Evolutionary conservation across 92 coral and sea anemone genomes (phyloP), one percentile per base, ranked within the genome.

Genomic region (Zoanthus sansibaricus): DNA sequence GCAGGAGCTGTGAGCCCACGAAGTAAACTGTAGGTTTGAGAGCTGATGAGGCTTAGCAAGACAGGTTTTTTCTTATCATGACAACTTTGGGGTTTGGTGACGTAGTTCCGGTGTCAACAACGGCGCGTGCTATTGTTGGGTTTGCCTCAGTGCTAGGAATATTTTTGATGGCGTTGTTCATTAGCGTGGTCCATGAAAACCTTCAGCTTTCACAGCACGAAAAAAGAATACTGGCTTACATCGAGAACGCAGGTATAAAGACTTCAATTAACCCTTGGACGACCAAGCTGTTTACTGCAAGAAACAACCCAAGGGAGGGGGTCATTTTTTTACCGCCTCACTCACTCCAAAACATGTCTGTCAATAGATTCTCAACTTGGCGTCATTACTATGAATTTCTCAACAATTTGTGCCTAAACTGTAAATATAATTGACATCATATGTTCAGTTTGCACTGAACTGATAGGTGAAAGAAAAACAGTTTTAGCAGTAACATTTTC

Each of bases 1-100:
- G 25, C 25, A 25, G 25, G 25, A 25, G 25, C 25, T 25, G 25
- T 25, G 25, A 25, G 25, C 25, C 25, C 55, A 71, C 92, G 76
- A 71, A 71, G 75, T 71, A 71, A 71, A 71, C 75, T 71, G 75
- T 71, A 71, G 25, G 25, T 25, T 25, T 25, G 25, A 25, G 25
- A 25, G 25, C 25, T 25, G 25, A 25, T 25, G 25, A 42, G 75
- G 30, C 33, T 71, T 45, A 71, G 25, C 25, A 25, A 25, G 25
- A 25, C 25, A 25, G 25, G 25, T 25, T 25, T 25, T 25, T 25
- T 25, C 25, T 97, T 89, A 97, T 98, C 91, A 97, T 97, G 99
- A 97, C 99, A 86, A 97, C 99, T 10, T 91, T 97, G 13, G 99
- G 99, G 52, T 97, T 93, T 82, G 99, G 99, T 42, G 99, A 97